Evolutionary conservation across 92 coral and sea anemone genomes (phyloP).

Genomic region (Epizoanthus stellaris): DNA sequence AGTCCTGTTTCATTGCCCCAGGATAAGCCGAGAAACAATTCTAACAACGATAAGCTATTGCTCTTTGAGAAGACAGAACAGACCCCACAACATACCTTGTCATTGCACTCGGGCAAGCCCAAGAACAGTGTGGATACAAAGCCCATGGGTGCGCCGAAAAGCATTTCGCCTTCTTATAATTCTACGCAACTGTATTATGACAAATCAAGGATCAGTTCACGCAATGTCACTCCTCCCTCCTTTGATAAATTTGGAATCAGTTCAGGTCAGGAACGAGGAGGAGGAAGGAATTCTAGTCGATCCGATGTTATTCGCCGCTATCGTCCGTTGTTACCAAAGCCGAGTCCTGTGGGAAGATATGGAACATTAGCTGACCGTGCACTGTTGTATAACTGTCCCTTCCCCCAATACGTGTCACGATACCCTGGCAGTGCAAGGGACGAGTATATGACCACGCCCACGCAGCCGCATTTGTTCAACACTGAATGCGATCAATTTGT

Average conservation of each 20-base stretch:
- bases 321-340: slow-evolving; percentile 38
- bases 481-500: neutral
- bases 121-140: neutral
- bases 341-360: neutral
- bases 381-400: neutral
- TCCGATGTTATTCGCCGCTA: slow-evolving; percentile 18
- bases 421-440: neutral
- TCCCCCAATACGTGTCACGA: neutral
- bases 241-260: neutral
- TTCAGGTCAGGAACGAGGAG: neutral
- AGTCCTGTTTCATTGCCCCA: neutral
- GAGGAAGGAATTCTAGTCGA: neutral
- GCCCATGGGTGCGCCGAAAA: too few species aligned
- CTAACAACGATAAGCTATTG: neutral
- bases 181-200: neutral
- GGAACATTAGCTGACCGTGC: neutral
- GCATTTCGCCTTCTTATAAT: too few species aligned
- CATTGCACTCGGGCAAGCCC: neutral
- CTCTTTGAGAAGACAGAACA: neutral
- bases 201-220: neutral
- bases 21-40: neutral
- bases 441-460: neutral
- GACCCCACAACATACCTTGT: neutral
- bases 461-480: neutral
- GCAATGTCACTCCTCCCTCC: neutral